These are phyloP conservation scores for Nebria ingens DNA, from an alignment of 1,140 invertebrate species.

Conservation along the genomic window DNA sequence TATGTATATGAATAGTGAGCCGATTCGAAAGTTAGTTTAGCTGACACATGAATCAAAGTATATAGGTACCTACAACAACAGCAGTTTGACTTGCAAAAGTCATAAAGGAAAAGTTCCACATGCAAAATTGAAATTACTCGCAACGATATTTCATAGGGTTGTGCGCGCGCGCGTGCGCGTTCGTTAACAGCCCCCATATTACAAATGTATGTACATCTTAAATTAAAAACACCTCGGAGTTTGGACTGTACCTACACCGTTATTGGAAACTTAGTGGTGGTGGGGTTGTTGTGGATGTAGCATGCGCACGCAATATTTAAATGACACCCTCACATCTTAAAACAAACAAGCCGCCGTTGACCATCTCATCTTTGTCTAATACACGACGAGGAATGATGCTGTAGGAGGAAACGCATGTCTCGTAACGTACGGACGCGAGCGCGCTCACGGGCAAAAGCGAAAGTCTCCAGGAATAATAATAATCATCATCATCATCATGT, in stretches of 20 bases:
- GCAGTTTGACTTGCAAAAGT: not conserved
- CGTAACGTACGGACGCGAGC: slow-evolving; percentile 10
- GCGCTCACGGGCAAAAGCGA: slow-evolving; percentile 21
- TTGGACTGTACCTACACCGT: too few species aligned
- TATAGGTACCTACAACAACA: not conserved
- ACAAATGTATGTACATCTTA: slow-evolving; percentile 20
- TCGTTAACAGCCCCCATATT: slow-evolving; percentile 9
- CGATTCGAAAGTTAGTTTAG: too few species aligned
- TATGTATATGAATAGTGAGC: too few species aligned
- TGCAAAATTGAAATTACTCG: slow-evolving; percentile 6
- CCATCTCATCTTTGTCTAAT: not conserved
- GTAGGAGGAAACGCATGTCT: slow-evolving; percentile 12
- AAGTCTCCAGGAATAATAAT: slow-evolving; percentile 29
- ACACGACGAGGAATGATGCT: slow-evolving; percentile 8
- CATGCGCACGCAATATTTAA: slow-evolving; percentile 17
- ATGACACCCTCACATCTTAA: slow-evolving; percentile 19
- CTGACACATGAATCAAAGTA: too few species aligned
- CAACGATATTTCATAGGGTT: slow-evolving; percentile 17
- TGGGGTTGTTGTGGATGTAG: not conserved
- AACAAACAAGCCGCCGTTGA: slow-evolving; percentile 13
- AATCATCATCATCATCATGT: too few species aligned
- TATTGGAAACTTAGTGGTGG: slow-evolving; percentile 15
- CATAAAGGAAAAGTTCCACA: not conserved
- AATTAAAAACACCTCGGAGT: slow-evolving; percentile 24
- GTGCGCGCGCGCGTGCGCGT: slow-evolving; percentile 4